phyloP scores from a whole-genome alignment of 2,113 vertebrate genomes.

The Brachyhypopomus gauderio region DNA sequence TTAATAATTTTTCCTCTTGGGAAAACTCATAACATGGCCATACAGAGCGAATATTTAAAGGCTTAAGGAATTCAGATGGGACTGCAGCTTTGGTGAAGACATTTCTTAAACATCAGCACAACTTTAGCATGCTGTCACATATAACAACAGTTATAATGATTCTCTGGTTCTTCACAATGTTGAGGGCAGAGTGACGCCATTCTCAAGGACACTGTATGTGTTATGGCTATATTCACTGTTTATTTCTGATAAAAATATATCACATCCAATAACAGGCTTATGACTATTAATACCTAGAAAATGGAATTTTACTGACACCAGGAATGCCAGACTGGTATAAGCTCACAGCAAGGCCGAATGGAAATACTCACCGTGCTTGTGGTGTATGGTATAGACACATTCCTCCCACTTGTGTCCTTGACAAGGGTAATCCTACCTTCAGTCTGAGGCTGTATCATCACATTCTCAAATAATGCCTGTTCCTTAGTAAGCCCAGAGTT shows the following conservation, averaged over 20 bases:
- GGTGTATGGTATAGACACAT: slow-evolving; percentile 4
- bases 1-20: slow-evolving; percentile 30
- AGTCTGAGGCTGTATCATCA: slow-evolving; percentile 27
- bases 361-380: slow-evolving; percentile 37
- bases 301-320: slow-evolving; percentile 27
- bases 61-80: slow-evolving; percentile 39
- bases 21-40: slow-evolving; percentile 30
- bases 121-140: neutral
- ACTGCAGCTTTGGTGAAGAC: slow-evolving; percentile 31
- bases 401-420: slow-evolving; percentile 23
- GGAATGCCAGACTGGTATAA: slow-evolving; percentile 33
- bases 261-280: slow-evolving; percentile 35
- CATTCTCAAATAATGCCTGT: neutral
- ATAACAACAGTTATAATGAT: too few species aligned
- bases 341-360: slow-evolving; percentile 21
- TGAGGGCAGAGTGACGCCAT: too few species aligned
- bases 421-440: slow-evolving; percentile 15
- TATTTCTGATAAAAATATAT: slow-evolving; percentile 22
- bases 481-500: neutral
- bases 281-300: slow-evolving; percentile 33
- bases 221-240: neutral
- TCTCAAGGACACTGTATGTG: neutral
- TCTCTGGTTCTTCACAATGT: too few species aligned
- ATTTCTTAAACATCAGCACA: slow-evolving; percentile 6
- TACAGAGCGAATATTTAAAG: slow-evolving; percentile 38